Conservation (phyloP, 2,113 vertebrate species). For the Odontesthes bonariensis region DNA sequence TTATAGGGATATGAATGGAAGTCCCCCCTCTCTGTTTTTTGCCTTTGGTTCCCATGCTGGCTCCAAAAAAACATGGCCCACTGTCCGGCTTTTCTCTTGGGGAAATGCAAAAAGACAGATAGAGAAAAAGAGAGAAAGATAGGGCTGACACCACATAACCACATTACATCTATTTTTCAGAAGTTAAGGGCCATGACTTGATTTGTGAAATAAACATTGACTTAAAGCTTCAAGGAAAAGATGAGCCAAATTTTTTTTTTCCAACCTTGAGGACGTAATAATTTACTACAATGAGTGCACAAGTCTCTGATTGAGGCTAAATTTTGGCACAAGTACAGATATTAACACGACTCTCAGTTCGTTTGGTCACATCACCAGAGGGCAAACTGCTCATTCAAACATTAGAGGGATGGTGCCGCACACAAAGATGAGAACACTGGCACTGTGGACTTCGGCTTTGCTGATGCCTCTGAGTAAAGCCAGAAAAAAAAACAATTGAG, state of each 20-base stretch:
- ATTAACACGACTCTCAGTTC: too few species aligned
- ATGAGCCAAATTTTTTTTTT: background rate
- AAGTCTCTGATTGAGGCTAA: too few species aligned
- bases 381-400: too few species aligned
- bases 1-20: conserved; percentile 78
- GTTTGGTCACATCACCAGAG: too few species aligned
- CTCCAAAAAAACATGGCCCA: conserved; percentile 61
- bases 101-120: conserved; percentile 52
- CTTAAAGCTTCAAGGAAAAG: background rate
- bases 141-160: conserved; percentile 1
- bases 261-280: background rate
- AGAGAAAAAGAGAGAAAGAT: conserved; percentile 17
- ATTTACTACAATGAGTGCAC: background rate
- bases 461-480: too few species aligned
- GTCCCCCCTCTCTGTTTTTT: conserved; percentile 38
- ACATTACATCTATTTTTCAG: conserved; percentile 20
- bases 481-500: too few species aligned
- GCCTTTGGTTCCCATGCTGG: conserved; percentile 46
- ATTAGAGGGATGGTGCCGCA: too few species aligned
- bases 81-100: conserved; percentile 58
- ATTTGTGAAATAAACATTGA: conserved; percentile 30
- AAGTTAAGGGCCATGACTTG: conserved; percentile 19
- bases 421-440: too few species aligned
- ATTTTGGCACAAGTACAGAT: too few species aligned
- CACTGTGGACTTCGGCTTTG: too few species aligned